Evolutionary conservation across 1,140 invertebrate genomes (phyloP).

Genomic region (Neuroterus valhalla): DNA sequence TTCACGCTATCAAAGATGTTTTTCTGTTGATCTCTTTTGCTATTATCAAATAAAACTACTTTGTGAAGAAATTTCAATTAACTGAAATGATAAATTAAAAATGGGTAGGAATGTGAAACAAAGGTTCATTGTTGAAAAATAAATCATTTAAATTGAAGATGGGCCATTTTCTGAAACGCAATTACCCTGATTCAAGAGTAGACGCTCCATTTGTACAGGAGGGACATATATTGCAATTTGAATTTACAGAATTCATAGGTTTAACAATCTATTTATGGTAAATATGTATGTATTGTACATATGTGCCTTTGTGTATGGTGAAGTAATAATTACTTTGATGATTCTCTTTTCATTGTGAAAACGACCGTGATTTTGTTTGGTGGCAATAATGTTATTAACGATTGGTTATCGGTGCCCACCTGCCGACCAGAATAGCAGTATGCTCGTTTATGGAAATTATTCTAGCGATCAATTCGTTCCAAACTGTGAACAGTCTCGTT

Average conservation of each 20-base stretch:
- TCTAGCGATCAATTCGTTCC: background rate
- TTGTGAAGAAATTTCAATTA: no score
- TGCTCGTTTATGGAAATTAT: slow-evolving; percentile 20
- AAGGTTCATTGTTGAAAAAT: no score
- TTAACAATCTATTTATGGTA: background rate
- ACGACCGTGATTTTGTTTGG: slow-evolving; percentile 19
- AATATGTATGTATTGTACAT: no score
- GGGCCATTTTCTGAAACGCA: background rate
- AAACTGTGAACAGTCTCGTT: background rate
- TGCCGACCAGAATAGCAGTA: background rate
- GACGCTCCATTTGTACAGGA: background rate
- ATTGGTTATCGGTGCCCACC: slow-evolving; percentile 19
- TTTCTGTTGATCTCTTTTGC: no score
- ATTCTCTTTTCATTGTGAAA: slow-evolving; percentile 27
- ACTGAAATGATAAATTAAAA: no score
- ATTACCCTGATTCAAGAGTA: background rate
- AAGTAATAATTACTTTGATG: slow-evolving; percentile 12
- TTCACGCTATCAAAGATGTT: no score
- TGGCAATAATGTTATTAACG: slow-evolving; percentile 30
- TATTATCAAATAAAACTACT: no score
- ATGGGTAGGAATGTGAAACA: no score
- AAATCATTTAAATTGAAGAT: background rate
- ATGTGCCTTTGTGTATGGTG: background rate
- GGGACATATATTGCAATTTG: slow-evolving; percentile 13
- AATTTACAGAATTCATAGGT: background rate